Evolutionary conservation across 2,113 vertebrate genomes (phyloP), one percentile per base, ranked within the genome.

Genomic region (Australoheros scitulus): DNA sequence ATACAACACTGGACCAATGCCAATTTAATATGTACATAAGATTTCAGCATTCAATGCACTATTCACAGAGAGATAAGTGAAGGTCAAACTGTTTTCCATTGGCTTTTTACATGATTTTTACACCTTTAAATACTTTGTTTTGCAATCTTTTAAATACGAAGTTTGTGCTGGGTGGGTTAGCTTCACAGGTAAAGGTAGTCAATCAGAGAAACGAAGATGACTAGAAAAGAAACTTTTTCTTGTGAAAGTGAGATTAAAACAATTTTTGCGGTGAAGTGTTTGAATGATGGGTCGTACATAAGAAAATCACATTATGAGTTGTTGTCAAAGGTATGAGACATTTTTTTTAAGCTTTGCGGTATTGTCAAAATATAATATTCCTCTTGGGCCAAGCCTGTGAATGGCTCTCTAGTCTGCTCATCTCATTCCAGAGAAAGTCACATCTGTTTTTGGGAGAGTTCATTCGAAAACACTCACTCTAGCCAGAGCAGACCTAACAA

Each of bases 181-280:
- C 14, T 41, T 83, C 32, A 17, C 83, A 80, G 81, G 81, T 86
- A 47, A 80, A 41, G 61, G 47, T 17, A 84, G 20, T 91, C 87
- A 91, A 34, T 43, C 43, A 50, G 76, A 78, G 63, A 88, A 26
- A 72, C 5, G 8, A 74, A 65, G 80, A 84, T 90, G 78, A 84
- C 38, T 65, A 38, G 13, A 36, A 11, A 20, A 14, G 59, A 82
- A 60, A 52, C 11, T 9, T 56, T 60, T 60, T 70, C 22, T 5
- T 76, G 15, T 78, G 65, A 88, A 86, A 90, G 61, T 88, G 61
- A 57, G 36, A 86, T 82, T 58, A 75, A 57, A 58, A 34, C 61
- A 29, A 18, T 77, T 70, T 61, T 61, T 34, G 15, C 10, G 34
- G 32, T 81, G 61, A 24, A n/a, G 24, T 58, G 17, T 82, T 34